phyloP scores from a whole-genome alignment of 2,113 vertebrate genomes.

The Trogon surrucura region DNA sequence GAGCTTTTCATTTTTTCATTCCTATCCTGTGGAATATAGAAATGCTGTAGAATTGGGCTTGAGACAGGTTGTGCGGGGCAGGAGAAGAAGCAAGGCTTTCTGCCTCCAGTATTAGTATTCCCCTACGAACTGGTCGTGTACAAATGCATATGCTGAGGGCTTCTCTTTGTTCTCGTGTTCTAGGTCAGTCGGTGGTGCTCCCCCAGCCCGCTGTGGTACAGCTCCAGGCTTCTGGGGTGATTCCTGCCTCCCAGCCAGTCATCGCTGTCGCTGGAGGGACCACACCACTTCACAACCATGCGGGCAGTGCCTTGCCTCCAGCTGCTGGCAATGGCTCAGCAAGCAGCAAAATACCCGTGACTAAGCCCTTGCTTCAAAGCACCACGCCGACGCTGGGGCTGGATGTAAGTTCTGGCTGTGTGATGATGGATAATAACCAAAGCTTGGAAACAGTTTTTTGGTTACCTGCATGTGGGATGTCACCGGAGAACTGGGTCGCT shows the following conservation, averaged over 20 bases:
- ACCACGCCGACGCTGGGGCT: conserved; percentile 7
- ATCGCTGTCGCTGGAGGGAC: conserved; percentile 73
- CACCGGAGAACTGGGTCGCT: neutral
- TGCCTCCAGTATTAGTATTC: rapidly evolving
- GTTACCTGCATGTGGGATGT: neutral
- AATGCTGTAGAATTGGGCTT: neutral
- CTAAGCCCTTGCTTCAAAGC: conserved; percentile 69
- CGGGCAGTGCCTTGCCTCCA: conserved; percentile 70
- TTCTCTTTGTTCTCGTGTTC: neutral
- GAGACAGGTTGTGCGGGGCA: neutral
- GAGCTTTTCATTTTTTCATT: neutral
- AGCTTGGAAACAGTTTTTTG: neutral
- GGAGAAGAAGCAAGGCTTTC: neutral
- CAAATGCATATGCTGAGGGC: neutral
- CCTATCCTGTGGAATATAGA: neutral
- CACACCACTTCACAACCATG: conserved; percentile 73
- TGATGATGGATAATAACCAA: neutral
- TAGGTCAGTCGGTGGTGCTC: conserved; percentile 84
- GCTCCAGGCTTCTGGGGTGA: conserved; percentile 79
- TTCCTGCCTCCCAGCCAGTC: conserved; percentile 73
- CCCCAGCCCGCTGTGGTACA: conserved; percentile 85
- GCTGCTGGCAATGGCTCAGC: conserved; percentile 44
- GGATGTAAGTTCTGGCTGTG: conserved; percentile 75
- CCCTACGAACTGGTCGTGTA: neutral
- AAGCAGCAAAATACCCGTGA: conserved; percentile 22